Conservation (phyloP, 2,113 vertebrate species). For the Hypomesus transpacificus region DNA sequence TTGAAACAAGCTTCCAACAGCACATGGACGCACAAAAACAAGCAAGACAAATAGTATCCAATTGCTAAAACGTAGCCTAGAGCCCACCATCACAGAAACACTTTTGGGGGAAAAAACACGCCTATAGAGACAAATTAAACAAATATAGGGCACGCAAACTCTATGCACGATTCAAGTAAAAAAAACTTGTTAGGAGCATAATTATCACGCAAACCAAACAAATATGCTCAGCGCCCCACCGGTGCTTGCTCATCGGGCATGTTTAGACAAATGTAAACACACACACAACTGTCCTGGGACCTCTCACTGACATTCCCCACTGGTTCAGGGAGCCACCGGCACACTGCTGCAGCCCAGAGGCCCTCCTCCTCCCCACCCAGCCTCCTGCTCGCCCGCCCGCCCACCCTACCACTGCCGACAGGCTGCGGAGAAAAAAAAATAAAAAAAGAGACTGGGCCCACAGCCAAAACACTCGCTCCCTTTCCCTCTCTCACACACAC, state of each 20-base stretch:
- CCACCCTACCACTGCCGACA: background rate
- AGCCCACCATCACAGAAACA: too few relatives aligned
- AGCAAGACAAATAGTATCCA: background rate
- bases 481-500: background rate
- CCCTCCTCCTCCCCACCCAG: background rate
- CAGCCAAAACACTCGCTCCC: conserved; percentile 11
- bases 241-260: conserved; percentile 2
- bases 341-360: background rate
- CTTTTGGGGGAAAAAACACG: background rate
- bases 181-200: background rate
- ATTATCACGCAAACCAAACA: background rate
- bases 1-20: background rate
- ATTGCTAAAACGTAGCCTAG: too few relatives aligned
- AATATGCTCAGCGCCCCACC: conserved; percentile 2
- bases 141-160: too few relatives aligned
- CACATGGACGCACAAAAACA: background rate
- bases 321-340: conserved; percentile 1
- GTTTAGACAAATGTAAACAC: conserved; percentile 2
- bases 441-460: conserved; percentile 5
- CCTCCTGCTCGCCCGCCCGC: background rate
- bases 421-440: background rate
- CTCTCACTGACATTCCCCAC: conserved; percentile 12
- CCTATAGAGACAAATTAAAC: background rate
- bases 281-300: conserved; percentile 4
- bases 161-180: too few relatives aligned